Evolutionary conservation across 2,888 invertebrate genomes (phyloP), one percentile per base, ranked within the genome.

Genomic region (Drosophila histrio): DNA sequence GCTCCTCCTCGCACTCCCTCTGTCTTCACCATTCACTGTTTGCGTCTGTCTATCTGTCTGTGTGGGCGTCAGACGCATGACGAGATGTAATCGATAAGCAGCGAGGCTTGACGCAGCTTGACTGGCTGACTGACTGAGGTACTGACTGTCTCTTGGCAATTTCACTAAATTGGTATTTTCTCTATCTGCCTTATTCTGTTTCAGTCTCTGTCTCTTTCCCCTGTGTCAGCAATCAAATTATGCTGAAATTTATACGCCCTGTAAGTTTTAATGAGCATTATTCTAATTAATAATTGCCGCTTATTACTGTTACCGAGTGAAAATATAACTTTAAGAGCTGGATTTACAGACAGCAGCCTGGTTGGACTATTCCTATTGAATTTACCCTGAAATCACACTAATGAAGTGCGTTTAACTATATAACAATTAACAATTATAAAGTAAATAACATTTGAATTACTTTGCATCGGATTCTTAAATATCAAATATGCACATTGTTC

Each of bases 51-150:
- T 44, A 41, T 36, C 32, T 47, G 49, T 53, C 38, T 53, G 61
- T 15, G 68, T 34, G 68, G 63, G 57, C 41, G 62, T 54, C 50
- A 50, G 63, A 64, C 59, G 76, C 80, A 50, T 65, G 77, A 59
- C 65, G 75, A 86, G 77, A 61, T 80, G 87, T 77, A 82, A 87
- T 87, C 87, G 87, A 82, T 87, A 81, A 79, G 77, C 83, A 70
- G 66, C 63, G 58, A 63, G 64, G 74, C 84, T 69, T 77, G 80
- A 63, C 59, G 22, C 36, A 49, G 63, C 78, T 72, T 41, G 68
- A 52, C 60, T 71, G 47, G 7, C 22, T 58, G 64, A 68, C 61
- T 72, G 64, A 57, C 38, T 62, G 56, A 52, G 36, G 46, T 49
- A 50, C 61, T 26, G 50, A 15, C 32, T 62, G 77, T 46, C 72